These are phyloP conservation scores for Labeo catla DNA, from an alignment of 2,113 vertebrate species.

Conservation along the genomic window DNA sequence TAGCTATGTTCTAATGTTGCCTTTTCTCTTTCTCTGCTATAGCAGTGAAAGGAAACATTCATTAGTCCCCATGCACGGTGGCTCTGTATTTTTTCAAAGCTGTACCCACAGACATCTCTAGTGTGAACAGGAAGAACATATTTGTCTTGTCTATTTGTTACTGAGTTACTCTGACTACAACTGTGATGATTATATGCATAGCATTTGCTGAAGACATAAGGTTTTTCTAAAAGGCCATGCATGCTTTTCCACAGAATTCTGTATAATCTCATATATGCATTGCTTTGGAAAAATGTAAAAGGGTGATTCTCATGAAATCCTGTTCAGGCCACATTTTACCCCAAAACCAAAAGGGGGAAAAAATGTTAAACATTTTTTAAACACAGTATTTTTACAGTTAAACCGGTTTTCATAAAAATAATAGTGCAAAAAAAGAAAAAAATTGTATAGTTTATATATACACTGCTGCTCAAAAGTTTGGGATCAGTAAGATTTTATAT, in stretches of 20 bases:
- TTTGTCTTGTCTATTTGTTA: not conserved
- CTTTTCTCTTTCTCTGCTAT: slow-evolving; percentile 25
- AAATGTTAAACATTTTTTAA: not conserved
- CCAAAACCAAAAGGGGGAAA: too few species aligned
- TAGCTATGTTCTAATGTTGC: slow-evolving; percentile 19
- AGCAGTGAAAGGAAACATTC: slow-evolving; percentile 5
- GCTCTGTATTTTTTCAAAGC: not conserved
- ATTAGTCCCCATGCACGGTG: not conserved
- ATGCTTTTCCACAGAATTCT: not conserved
- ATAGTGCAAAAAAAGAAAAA: too few species aligned
- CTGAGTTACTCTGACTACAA: not conserved
- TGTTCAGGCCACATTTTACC: not conserved
- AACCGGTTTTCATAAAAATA: too few species aligned
- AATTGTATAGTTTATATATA: too few species aligned
- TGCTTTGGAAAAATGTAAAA: not conserved
- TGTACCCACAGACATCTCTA: not conserved
- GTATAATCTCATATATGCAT: not conserved
- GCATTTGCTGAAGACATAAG: not conserved
- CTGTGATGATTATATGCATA: slow-evolving; percentile 25
- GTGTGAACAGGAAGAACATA: not conserved
- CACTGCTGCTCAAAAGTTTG: too few species aligned
- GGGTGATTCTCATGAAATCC: not conserved
- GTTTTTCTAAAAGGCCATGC: not conserved
- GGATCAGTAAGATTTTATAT: too few species aligned
- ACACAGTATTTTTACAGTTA: not conserved